phyloP scores from a whole-genome alignment of 92 coral and sea anemone species.

The Nematostella vectensis region DNA sequence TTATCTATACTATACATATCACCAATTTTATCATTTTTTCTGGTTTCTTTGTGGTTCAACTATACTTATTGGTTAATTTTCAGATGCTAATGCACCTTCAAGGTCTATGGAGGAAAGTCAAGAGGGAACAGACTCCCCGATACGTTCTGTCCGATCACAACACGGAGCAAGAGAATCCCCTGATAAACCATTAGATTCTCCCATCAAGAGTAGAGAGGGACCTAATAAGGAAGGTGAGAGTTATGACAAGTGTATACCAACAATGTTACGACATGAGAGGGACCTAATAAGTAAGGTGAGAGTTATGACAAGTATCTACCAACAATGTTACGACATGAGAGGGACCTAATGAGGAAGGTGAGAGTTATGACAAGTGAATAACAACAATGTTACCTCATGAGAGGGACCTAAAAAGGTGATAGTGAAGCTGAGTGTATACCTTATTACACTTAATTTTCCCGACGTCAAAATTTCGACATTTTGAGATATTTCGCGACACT shows the following conservation, averaged over 20 bases:
- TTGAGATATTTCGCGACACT: no score
- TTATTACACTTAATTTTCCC: no score
- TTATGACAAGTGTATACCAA: background rate
- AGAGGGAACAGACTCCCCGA: conserved; percentile 23
- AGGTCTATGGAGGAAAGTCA: conserved; percentile 18
- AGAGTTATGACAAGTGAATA: background rate
- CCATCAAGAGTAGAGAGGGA: conserved; percentile 17
- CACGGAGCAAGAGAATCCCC: conserved; percentile 15
- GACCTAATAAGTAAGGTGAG: conserved; percentile 22
- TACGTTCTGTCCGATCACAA: conserved; percentile 16
- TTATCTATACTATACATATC: no score
- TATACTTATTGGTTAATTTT: no score
- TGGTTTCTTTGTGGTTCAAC: no score
- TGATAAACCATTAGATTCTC: conserved; percentile 24
- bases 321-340: no score
- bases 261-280: no score
- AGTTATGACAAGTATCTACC: background rate
- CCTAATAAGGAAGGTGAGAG: conserved; percentile 22
- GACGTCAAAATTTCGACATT: no score
- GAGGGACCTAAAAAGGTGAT: conserved; percentile 26
- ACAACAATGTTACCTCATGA: no score
- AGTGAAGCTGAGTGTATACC: background rate
- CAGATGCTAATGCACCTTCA: no score
- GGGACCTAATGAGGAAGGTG: conserved; percentile 23
- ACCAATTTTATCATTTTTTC: no score